Evolutionary conservation across 2,797 vertebrate species (phyloP).

Genomic region (Arrhamphus sclerolepis): DNA sequence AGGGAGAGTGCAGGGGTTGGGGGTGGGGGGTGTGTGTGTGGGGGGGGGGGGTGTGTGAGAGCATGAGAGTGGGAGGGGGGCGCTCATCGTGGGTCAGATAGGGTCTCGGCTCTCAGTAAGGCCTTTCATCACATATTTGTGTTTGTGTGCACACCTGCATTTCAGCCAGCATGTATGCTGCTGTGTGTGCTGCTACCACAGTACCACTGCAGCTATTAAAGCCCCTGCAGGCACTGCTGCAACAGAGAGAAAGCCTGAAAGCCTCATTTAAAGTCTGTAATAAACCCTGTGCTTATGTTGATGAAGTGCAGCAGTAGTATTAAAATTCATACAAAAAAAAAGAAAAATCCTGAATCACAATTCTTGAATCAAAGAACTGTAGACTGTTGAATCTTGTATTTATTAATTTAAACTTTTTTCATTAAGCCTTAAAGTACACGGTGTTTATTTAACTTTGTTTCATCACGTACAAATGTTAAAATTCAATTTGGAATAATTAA

Average conservation of each 20-base stretch:
- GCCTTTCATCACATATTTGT: slow-evolving; percentile 72
- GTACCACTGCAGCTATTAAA: background rate
- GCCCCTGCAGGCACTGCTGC: background rate
- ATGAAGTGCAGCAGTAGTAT: background rate
- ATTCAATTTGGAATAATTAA: no score
- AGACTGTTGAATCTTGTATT: no score
- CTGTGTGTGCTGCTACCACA: slow-evolving; percentile 19
- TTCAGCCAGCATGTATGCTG: slow-evolving; percentile 20
- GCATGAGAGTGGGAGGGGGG: slow-evolving; percentile 20
- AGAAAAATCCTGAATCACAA: background rate
- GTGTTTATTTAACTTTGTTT: no score
- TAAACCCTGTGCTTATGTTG: background rate
- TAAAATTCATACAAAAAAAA: background rate
- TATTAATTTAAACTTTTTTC: no score
- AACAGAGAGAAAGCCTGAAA: background rate
- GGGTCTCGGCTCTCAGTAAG: slow-evolving; percentile 70
- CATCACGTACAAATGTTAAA: no score
- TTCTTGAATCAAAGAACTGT: no score
- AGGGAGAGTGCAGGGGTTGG: slow-evolving; percentile 11
- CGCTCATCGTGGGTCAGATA: slow-evolving; percentile 62
- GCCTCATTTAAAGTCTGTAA: background rate
- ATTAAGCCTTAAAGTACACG: no score
- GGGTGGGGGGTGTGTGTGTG: no score
- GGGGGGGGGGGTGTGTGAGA: slow-evolving; percentile 17
- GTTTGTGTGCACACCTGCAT: slow-evolving; percentile 71